Evolutionary conservation across 2,888 invertebrate species (phyloP).

Genomic region (Nomada ferruginata): DNA sequence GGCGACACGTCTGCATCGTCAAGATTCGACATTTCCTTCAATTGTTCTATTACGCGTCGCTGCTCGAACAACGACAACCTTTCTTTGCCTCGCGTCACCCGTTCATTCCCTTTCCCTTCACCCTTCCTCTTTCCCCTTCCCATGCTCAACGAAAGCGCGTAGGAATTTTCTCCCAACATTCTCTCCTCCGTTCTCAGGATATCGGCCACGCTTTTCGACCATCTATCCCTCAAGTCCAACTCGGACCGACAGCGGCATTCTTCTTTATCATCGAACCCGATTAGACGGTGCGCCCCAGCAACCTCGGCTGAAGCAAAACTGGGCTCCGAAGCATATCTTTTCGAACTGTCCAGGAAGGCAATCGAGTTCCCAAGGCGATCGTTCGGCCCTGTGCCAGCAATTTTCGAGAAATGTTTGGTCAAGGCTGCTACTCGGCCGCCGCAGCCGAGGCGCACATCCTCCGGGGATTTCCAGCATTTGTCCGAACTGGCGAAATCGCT

Average conservation of each 20-base stretch:
- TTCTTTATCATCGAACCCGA: constrained; percentile 32
- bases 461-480: constrained; percentile 90
- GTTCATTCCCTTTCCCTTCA: too few species aligned
- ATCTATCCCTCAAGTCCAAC: constrained; percentile 70
- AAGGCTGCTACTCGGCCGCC: constrained; percentile 90
- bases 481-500: constrained; percentile 66
- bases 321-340: constrained; percentile 82
- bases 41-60: constrained; percentile 78
- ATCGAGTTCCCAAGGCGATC: constrained; percentile 47
- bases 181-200: too few species aligned
- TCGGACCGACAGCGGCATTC: constrained; percentile 78
- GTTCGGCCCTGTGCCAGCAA: constrained; percentile 82
- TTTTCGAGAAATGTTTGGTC: constrained; percentile 87
- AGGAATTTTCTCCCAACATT: too few species aligned
- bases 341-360: constrained; percentile 31
- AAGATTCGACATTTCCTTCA: constrained; percentile 80
- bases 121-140: too few species aligned
- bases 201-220: not conserved
- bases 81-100: not conserved
- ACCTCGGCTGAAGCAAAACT: constrained; percentile 77
- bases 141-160: too few species aligned
- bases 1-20: constrained; percentile 76
- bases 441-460: constrained; percentile 88
- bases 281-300: constrained; percentile 31
- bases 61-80: constrained; percentile 79